Conservation (phyloP, 2,113 vertebrate genomes). For the Galbula dea region DNA sequence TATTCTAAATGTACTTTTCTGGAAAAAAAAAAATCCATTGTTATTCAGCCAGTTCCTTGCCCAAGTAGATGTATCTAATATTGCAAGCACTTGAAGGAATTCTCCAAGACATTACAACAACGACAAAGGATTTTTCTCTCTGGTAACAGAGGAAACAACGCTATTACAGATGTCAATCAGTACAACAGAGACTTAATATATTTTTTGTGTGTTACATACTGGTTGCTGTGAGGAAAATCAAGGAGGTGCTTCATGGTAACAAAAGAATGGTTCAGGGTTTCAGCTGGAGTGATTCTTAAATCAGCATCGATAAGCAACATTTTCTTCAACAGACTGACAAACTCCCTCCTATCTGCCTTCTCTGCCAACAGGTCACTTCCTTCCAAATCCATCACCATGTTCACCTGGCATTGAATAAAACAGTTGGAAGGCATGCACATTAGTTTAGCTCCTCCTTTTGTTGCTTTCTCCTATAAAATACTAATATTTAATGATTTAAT, state of each 20-base stretch:
- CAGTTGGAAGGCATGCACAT: background rate
- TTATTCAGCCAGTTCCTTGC: background rate
- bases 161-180: background rate
- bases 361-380: constrained; percentile 95
- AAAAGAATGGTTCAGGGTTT: constrained; percentile 92
- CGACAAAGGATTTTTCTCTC: background rate
- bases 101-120: background rate
- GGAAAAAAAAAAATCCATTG: background rate
- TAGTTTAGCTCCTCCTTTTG: background rate
- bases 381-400: constrained; percentile 98
- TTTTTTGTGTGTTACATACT: constrained; percentile 76
- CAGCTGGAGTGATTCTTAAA: constrained; percentile 89
- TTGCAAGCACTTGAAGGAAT: background rate
- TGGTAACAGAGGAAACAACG: background rate
- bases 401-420: constrained; percentile 82
- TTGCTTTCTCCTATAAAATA: background rate
- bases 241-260: constrained; percentile 98
- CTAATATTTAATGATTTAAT: background rate
- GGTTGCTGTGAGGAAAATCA: constrained; percentile 97
- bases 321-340: constrained; percentile 95
- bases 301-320: constrained; percentile 97
- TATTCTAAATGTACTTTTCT: background rate
- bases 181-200: background rate
- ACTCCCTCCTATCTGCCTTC: constrained; percentile 95
- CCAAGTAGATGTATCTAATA: background rate